phyloP scores from a whole-genome alignment of 2,888 invertebrate species.

The Ecliptopera silaceata region DNA sequence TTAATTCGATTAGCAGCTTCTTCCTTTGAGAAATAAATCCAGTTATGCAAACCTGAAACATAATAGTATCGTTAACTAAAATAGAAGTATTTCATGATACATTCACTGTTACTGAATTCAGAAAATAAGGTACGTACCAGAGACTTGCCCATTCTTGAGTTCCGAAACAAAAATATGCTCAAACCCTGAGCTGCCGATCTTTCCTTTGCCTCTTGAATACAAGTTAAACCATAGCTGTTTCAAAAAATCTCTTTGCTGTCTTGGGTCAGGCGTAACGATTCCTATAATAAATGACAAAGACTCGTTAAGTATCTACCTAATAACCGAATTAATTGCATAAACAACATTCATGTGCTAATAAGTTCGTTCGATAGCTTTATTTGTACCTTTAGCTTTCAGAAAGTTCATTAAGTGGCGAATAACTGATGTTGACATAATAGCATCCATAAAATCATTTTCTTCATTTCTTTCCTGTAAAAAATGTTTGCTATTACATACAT shows the following conservation, averaged over 20 bases:
- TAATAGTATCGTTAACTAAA: background rate
- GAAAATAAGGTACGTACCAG: constrained; percentile 53
- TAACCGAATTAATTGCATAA: background rate
- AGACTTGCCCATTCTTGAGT: constrained; percentile 89
- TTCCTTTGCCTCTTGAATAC: constrained; percentile 90
- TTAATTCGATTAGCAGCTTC: constrained; percentile 88
- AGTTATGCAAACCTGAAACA: constrained; percentile 91
- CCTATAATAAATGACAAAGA: constrained; percentile 61
- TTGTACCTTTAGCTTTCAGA: constrained; percentile 82
- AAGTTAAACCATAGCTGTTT: constrained; percentile 91
- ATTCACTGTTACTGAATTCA: too few species aligned
- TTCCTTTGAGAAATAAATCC: constrained; percentile 92
- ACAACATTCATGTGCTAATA: too few species aligned
- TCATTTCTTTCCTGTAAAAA: constrained; percentile 85
- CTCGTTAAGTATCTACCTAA: background rate
- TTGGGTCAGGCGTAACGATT: constrained; percentile 84
- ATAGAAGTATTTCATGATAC: too few species aligned
- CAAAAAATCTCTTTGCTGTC: constrained; percentile 88
- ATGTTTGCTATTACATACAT: background rate
- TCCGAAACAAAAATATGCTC: constrained; percentile 97
- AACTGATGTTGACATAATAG: constrained; percentile 88
- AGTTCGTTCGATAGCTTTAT: background rate
- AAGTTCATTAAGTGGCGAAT: constrained; percentile 89
- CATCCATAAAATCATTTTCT: constrained; percentile 91
- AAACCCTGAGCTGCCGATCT: constrained; percentile 94